A percentile compares a stretch with the other conserved stretches of the same genome.
These are phyloP conservation scores for Microcebus griseorufus DNA, from an alignment of 2,113 vertebrate species.

Conservation along the genomic window DNA sequence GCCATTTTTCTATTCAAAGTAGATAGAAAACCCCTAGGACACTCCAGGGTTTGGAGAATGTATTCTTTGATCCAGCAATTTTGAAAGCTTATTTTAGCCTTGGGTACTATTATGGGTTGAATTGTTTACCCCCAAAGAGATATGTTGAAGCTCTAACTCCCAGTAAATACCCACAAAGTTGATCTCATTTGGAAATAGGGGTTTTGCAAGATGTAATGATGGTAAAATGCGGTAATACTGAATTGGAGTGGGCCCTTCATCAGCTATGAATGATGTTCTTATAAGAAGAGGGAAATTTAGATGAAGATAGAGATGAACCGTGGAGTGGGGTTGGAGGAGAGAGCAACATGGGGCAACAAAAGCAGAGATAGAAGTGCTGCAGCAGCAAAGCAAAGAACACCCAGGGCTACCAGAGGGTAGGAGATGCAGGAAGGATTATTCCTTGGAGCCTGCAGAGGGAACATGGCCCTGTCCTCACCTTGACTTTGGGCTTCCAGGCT, in stretches of 20 bases:
- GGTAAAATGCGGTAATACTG: background rate
- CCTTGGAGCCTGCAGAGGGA: background rate
- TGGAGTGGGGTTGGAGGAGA: background rate
- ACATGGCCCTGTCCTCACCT: rapidly evolving
- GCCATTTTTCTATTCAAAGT: background rate
- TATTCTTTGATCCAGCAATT: background rate
- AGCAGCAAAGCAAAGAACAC: background rate
- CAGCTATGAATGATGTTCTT: background rate
- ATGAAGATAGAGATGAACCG: background rate
- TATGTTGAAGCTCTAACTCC: background rate
- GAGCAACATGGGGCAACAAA: background rate
- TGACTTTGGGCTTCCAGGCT: background rate
- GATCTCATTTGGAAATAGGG: background rate
- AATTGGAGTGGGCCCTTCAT: background rate
- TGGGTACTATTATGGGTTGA: background rate
- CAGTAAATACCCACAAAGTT: background rate
- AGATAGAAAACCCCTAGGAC: background rate
- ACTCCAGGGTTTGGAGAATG: background rate
- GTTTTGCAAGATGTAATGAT: background rate
- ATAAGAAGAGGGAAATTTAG: background rate
- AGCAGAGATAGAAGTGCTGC: background rate
- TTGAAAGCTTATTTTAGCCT: background rate
- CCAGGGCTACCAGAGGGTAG: background rate
- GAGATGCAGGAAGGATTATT: background rate
- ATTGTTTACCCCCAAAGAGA: background rate